A percentile compares a stretch with the other conserved stretches of the same genome.
These are phyloP conservation scores for Gadopsis bispinosus DNA, from an alignment of 2,797 vertebrate species.

Conservation along the genomic window DNA sequence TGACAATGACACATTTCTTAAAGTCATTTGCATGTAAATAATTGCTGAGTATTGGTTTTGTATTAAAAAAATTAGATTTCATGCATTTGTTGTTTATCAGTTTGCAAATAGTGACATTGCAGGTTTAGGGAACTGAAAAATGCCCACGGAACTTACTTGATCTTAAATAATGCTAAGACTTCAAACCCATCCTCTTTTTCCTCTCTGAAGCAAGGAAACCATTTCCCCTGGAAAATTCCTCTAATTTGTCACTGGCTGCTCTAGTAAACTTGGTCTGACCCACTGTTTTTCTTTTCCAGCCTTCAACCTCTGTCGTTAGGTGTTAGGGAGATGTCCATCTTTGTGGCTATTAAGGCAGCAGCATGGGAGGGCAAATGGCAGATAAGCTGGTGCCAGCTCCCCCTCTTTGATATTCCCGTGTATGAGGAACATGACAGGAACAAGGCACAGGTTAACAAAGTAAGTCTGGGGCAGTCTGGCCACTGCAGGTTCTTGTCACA, in stretches of 20 bases:
- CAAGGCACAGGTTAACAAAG: slow-evolving; percentile 72
- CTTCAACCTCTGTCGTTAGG: slow-evolving; percentile 17
- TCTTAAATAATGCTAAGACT: not conserved
- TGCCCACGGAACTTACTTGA: not conserved
- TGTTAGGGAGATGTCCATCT: slow-evolving; percentile 42
- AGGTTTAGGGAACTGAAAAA: not conserved
- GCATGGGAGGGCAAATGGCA: slow-evolving; percentile 65
- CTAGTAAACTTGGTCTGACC: slow-evolving; percentile 68
- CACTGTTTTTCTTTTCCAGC: slow-evolving; percentile 20
- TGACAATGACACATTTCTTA: not conserved
- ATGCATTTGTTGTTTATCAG: not conserved
- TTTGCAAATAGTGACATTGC: not conserved
- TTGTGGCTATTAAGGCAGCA: slow-evolving; percentile 42
- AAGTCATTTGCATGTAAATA: not conserved
- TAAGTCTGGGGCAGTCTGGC: slow-evolving; percentile 50
- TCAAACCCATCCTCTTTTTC: slow-evolving; percentile 1
- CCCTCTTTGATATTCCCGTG: slow-evolving; percentile 55
- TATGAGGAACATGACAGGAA: slow-evolving; percentile 73
- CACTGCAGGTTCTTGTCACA: slow-evolving; percentile 64
- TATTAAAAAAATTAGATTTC: not conserved
- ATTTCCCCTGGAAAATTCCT: slow-evolving; percentile 22
- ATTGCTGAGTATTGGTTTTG: not conserved
- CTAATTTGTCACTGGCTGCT: slow-evolving; percentile 31
- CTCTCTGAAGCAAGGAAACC: slow-evolving; percentile 39
- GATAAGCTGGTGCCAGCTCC: slow-evolving; percentile 73